These are phyloP conservation scores for Epistrophe eligans DNA, from an alignment of 2,888 invertebrate species.

Conservation along the genomic window DNA sequence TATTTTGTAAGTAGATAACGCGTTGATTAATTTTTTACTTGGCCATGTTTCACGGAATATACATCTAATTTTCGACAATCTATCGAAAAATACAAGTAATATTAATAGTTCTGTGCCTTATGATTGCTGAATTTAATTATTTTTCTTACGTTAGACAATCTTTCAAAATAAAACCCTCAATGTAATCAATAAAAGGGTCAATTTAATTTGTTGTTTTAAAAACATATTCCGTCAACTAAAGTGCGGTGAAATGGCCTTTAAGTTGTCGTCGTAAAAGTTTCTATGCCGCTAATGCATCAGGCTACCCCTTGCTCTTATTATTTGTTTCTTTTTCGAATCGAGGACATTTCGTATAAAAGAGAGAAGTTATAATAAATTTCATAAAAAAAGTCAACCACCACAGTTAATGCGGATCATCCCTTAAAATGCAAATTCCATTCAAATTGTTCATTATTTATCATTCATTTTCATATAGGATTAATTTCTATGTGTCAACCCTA, in stretches of 20 bases:
- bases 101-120: too few species aligned
- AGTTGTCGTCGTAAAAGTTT: too few species aligned
- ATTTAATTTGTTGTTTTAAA: neutral
- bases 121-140: neutral
- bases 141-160: neutral
- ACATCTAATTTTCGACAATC: neutral
- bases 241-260: neutral
- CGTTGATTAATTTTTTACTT: too few species aligned
- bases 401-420: slow-evolving; percentile 50
- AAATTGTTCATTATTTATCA: slow-evolving; percentile 16
- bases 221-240: neutral
- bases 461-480: neutral
- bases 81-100: neutral
- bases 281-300: neutral
- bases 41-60: neutral
- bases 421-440: slow-evolving; percentile 28
- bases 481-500: slow-evolving; percentile 24
- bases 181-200: neutral
- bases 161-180: neutral
- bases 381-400: slow-evolving; percentile 30
- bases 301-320: neutral
- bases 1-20: too few species aligned
- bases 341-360: neutral
- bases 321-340: neutral
- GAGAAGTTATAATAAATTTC: slow-evolving; percentile 16